These are phyloP conservation scores for Arvicanthis niloticus DNA, from an alignment of 2,113 vertebrate species.

Conservation along the genomic window DNA sequence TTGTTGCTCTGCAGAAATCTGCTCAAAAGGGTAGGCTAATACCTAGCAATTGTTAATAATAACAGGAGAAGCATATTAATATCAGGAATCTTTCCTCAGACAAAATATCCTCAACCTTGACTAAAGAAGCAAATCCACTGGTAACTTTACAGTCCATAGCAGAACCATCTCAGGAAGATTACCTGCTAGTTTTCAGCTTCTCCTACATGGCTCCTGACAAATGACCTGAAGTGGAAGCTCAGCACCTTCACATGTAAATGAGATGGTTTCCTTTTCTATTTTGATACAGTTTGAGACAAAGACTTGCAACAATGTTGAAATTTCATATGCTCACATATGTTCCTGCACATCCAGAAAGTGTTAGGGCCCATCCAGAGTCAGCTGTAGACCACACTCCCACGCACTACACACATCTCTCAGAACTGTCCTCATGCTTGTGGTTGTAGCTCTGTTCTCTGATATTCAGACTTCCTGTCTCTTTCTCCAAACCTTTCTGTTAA, in stretches of 20 bases:
- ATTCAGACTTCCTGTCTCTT: neutral
- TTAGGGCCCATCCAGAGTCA: neutral
- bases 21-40: too few species aligned
- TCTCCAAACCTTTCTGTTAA: neutral
- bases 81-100: too few species aligned
- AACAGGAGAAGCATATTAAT: too few species aligned
- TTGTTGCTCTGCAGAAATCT: too few species aligned
- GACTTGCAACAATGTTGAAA: neutral
- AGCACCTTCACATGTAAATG: neutral
- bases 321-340: neutral
- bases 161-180: too few species aligned
- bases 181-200: too few species aligned
- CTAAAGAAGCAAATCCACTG: too few species aligned
- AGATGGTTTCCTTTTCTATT: neutral
- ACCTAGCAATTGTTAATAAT: too few species aligned
- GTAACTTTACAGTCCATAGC: too few species aligned
- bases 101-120: too few species aligned
- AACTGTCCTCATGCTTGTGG: neutral
- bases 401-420: neutral
- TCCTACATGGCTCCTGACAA: too few species aligned
- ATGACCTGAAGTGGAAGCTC: neutral
- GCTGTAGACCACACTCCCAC: neutral
- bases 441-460: neutral
- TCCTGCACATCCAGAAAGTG: neutral
- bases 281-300: slow-evolving; percentile 32